A percentile compares a stretch with the other conserved stretches of the same genome.
These are phyloP conservation scores for Nyctalus aviator DNA, from an alignment of 2,797 vertebrate species.

Conservation along the genomic window DNA sequence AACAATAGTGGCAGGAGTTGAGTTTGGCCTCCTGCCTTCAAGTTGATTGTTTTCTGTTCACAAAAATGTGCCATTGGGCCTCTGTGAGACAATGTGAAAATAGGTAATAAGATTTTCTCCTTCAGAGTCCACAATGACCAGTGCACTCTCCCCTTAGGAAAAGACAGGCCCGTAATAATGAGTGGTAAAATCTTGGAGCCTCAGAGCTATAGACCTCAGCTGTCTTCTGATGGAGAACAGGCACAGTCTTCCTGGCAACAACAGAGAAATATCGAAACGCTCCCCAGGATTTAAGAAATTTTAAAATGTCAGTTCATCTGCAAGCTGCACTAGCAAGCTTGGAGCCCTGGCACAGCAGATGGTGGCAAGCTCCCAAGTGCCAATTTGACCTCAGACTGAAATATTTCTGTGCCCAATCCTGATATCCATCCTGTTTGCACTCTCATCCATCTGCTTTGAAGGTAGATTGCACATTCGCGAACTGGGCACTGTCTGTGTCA, in stretches of 20 bases:
- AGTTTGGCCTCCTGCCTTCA: not conserved
- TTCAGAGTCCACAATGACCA: not conserved
- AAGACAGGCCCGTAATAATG: not conserved
- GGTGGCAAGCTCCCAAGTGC: conserved; percentile 31
- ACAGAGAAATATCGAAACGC: not conserved
- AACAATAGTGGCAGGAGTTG: not conserved
- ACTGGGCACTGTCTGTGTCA: not conserved
- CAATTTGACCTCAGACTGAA: not conserved
- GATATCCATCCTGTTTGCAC: not conserved
- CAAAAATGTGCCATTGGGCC: not conserved
- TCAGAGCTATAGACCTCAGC: not conserved
- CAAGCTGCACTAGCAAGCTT: not conserved
- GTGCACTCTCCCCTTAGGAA: not conserved
- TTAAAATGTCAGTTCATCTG: conserved; percentile 52
- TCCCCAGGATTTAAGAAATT: not conserved
- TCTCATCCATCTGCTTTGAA: conserved; percentile 24
- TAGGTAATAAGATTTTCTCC: not conserved
- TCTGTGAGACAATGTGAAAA: not conserved
- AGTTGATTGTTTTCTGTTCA: not conserved
- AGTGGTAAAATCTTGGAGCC: not conserved
- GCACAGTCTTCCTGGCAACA: not conserved
- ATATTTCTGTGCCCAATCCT: not conserved
- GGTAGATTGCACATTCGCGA: not conserved
- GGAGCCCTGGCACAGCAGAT: not conserved
- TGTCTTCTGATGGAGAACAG: not conserved